A percentile compares a stretch with the other conserved stretches of the same genome.
phyloP scores from a whole-genome alignment of 2,888 invertebrate genomes.

The Eristalis tenax region DNA sequence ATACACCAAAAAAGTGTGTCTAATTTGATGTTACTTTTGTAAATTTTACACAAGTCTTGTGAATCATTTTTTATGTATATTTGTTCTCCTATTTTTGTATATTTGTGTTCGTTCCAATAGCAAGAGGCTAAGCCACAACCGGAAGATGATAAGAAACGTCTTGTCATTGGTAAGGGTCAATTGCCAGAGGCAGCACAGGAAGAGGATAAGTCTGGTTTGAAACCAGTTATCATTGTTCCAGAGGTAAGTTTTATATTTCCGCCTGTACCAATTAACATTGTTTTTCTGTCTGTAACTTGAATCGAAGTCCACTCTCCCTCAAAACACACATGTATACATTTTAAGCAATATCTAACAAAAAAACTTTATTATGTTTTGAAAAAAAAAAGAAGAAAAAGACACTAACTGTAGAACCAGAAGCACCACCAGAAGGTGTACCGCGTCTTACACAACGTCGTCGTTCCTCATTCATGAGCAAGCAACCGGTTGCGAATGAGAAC shows the following conservation, averaged over 20 bases:
- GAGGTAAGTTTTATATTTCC: slow-evolving; percentile 75
- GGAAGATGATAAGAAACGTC: slow-evolving; percentile 75
- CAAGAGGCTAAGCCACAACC: slow-evolving; percentile 75
- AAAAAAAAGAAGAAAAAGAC: slow-evolving; percentile 36
- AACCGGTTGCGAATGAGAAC: slow-evolving; percentile 82
- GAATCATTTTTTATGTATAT: not conserved
- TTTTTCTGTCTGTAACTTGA: not conserved
- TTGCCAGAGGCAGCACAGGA: slow-evolving; percentile 76
- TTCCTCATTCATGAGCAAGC: slow-evolving; percentile 81
- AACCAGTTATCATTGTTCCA: slow-evolving; percentile 80
- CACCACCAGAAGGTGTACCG: slow-evolving; percentile 77
- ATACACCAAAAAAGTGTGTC: not conserved
- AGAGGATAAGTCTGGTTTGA: slow-evolving; percentile 77
- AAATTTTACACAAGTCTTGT: no score
- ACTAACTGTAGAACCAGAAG: slow-evolving; percentile 75
- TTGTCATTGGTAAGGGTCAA: slow-evolving; percentile 79
- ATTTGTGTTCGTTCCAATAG: slow-evolving; percentile 75
- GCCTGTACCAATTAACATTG: not conserved
- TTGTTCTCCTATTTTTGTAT: not conserved
- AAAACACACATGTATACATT: not conserved
- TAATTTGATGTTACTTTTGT: not conserved
- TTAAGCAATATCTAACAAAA: not conserved
- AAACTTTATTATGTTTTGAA: slow-evolving; percentile 15
- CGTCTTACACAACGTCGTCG: slow-evolving; percentile 76
- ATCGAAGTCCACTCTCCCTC: no score